Percentiles rank a stretch among this genome's conserved stretches.
These are phyloP conservation scores for Fragum sueziense DNA, from an alignment of 2,888 invertebrate species.

Conservation along the genomic window DNA sequence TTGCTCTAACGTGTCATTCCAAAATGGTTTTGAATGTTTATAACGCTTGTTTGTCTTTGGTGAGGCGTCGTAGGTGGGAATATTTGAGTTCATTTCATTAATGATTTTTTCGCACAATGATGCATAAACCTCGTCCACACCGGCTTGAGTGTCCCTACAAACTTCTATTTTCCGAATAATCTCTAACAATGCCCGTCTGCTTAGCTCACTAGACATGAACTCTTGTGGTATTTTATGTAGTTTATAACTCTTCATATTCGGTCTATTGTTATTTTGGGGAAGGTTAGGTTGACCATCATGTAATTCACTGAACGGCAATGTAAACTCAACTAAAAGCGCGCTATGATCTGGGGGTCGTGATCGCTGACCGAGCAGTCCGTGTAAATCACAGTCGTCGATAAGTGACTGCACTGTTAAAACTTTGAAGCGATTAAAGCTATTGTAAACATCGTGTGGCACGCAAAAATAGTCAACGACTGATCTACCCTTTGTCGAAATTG, in stretches of 20 bases:
- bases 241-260: constrained; percentile 6
- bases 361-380: no score
- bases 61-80: neutral
- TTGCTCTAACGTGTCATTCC: constrained; percentile 11
- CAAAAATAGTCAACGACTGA: constrained; percentile 28
- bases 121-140: constrained; percentile 20
- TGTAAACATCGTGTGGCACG: constrained; percentile 19
- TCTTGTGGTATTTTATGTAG: constrained; percentile 25
- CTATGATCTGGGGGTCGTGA: no score
- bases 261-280: neutral
- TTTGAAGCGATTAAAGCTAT: no score
- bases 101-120: constrained; percentile 13
- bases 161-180: constrained; percentile 24
- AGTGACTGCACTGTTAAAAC: no score
- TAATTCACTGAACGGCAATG: neutral
- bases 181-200: constrained; percentile 4
- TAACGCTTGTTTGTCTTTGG: constrained; percentile 2
- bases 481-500: constrained; percentile 6
- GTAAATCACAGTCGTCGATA: no score
- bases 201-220: constrained; percentile 23
- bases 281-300: no score
- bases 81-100: constrained; percentile 14
- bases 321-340: constrained; percentile 19
- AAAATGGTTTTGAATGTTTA: constrained; percentile 28
- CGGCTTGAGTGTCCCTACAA: constrained; percentile 20